Evolutionary conservation across 2,797 vertebrate genomes (phyloP), one percentile per base, ranked within the genome.

Genomic region (Microctenopoma lineatum): DNA sequence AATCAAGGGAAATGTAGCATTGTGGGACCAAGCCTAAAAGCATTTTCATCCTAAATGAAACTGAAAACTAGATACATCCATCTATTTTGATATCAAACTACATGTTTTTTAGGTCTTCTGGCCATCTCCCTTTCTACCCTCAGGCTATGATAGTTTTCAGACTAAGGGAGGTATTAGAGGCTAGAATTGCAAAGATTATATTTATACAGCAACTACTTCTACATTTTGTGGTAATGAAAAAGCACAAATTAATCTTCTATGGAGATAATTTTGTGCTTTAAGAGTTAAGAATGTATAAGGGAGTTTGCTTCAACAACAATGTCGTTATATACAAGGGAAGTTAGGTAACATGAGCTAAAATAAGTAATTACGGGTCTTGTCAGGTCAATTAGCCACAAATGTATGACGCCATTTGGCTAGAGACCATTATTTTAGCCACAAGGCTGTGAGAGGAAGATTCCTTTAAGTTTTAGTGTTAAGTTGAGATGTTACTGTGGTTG

Each of bases 1-100:
- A 86, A 84, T 82, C 77, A 74, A 50, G 25, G 69, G 56, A 77
- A 72, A 83, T 60, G 59, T 76, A 85, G 67, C 79, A 79, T 48
- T 76, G 70, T 75, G 79, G 59, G 66, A 75, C 34, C 1, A 4
- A 70, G 74, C 75, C 75, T 32, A 0, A 3, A 70, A 74, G 64
- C 60, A 11, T 46, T 70, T 66, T 63, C 11, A 52, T 47, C 66
- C 60, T 65, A 72, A 78, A 82, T 80, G 64, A 84, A 84, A 88
- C 21, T 55, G 70, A 71, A 85, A 81, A 81, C 80, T 16, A 4
- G 68, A 84, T 79, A 79, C 60, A 75, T 70, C 53, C 44, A 10
- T 42, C 59, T 73, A 77, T 83, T 73, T 66, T 73, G 47, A 86
- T 84, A 71, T 76, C 65, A 59, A 44, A 34, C 63, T 62, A 67